These are phyloP conservation scores for Sminthurinus aureus DNA, from an alignment of 2,888 invertebrate genomes.

Conservation along the genomic window DNA sequence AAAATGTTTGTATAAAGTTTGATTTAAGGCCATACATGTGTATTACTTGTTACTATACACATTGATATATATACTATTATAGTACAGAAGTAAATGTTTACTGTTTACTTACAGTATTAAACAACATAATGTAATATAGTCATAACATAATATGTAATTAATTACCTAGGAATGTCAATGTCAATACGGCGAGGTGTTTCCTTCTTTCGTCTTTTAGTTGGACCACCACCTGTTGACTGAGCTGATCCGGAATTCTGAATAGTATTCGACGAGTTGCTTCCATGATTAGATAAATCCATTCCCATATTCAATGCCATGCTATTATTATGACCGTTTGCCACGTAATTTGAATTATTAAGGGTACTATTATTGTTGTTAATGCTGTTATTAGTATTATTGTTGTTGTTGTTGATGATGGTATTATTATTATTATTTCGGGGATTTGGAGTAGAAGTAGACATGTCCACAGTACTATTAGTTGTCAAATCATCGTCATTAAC, in stretches of 20 bases:
- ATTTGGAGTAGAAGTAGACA: slow-evolving; percentile 41
- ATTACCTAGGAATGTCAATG: slow-evolving; percentile 50
- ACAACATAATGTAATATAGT: too few relatives aligned
- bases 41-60: too few relatives aligned
- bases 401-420: slow-evolving; percentile 34
- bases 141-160: slow-evolving; percentile 9
- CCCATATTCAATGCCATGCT: slow-evolving; percentile 50
- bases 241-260: slow-evolving; percentile 31
- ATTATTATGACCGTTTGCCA: slow-evolving; percentile 36
- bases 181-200: slow-evolving; percentile 59
- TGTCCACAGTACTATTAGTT: slow-evolving; percentile 42
- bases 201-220: slow-evolving; percentile 59
- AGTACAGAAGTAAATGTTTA: too few relatives aligned
- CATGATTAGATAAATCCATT: slow-evolving; percentile 59
- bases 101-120: too few relatives aligned
- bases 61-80: too few relatives aligned
- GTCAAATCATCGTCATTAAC: slow-evolving; percentile 40
- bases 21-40: too few relatives aligned
- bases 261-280: slow-evolving; percentile 37
- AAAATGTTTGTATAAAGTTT: too few relatives aligned
- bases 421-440: slow-evolving; percentile 31
- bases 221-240: slow-evolving; percentile 38
- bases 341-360: slow-evolving; percentile 31
- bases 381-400: slow-evolving; percentile 26
- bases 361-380: not conserved